Evolutionary conservation across 2,113 vertebrate genomes (phyloP).

Genomic region (Limanda limanda): DNA sequence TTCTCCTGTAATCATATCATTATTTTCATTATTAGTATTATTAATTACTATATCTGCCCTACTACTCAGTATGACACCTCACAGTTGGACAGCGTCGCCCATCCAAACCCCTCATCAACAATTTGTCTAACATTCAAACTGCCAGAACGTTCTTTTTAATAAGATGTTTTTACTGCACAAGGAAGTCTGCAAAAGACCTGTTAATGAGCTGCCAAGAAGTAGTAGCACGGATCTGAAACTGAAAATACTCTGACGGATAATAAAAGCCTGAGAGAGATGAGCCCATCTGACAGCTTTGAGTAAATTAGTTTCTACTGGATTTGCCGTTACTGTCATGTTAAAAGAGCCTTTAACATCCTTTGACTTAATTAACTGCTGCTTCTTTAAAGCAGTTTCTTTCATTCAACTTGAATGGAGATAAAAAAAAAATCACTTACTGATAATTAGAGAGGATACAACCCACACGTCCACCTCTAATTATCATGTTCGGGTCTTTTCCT

Average conservation of each 20-base stretch:
- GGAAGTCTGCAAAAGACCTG: slow-evolving; percentile 1
- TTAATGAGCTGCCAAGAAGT: slow-evolving; percentile 24
- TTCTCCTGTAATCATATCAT: slow-evolving; percentile 8
- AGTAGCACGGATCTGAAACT: slow-evolving; percentile 16
- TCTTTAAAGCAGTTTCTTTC: slow-evolving; percentile 35
- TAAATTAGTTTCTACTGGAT: slow-evolving; percentile 51
- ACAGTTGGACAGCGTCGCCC: slow-evolving; percentile 13
- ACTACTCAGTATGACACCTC: neutral
- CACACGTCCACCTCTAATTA: neutral
- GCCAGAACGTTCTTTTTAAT: slow-evolving; percentile 21
- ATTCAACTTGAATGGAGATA: neutral
- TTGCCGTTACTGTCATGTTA: slow-evolving; percentile 63
- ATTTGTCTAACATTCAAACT: slow-evolving; percentile 29
- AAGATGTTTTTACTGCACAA: slow-evolving; percentile 1
- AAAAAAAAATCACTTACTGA: slow-evolving; percentile 13
- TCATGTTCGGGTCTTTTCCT: neutral
- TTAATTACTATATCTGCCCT: slow-evolving; percentile 14
- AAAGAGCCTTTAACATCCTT: slow-evolving; percentile 33
- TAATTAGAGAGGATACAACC: slow-evolving; percentile 10
- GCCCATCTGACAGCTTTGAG: slow-evolving; percentile 39
- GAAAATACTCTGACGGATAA: slow-evolving; percentile 35
- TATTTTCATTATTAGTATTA: neutral
- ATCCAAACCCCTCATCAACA: neutral
- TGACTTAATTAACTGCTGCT: slow-evolving; percentile 41
- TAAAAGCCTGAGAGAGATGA: slow-evolving; percentile 30